phyloP scores from a whole-genome alignment of 2,113 vertebrate species.

The Seriola aureovittata region DNA sequence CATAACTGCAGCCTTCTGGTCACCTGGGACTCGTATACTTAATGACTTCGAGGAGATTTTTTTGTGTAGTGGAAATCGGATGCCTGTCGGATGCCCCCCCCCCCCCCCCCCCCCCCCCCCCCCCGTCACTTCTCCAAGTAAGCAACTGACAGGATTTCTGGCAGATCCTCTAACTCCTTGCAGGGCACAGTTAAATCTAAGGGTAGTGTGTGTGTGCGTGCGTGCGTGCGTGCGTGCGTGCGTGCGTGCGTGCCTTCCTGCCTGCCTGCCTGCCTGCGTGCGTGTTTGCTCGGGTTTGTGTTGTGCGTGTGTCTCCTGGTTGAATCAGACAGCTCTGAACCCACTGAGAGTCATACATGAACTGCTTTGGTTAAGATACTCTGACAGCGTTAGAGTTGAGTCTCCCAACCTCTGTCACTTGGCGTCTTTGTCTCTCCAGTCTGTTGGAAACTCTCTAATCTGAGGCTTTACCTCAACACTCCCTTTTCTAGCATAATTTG shows the following conservation, averaged over 20 bases:
- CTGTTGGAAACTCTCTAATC: conserved; percentile 61
- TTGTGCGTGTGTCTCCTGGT: conserved; percentile 20
- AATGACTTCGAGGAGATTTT: conserved; percentile 33
- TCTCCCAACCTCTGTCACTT: conserved; percentile 52
- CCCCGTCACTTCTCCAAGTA: conserved; percentile 32
- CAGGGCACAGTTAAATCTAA: conserved; percentile 21
- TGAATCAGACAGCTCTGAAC: conserved; percentile 41
- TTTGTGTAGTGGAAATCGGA: conserved; percentile 25
- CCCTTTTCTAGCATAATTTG: conserved; percentile 52
- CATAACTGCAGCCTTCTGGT: conserved; percentile 4
- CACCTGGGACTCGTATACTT: conserved; percentile 44
- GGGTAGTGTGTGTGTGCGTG: neutral
- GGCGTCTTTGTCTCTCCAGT: conserved; percentile 64
- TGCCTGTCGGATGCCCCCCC: conserved; percentile 18
- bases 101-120: conserved; percentile 23
- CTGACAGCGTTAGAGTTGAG: conserved; percentile 41
- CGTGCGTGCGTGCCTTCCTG: neutral
- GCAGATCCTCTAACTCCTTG: conserved; percentile 41
- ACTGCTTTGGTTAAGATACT: conserved; percentile 28
- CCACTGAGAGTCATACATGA: conserved; percentile 36
- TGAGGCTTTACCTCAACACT: conserved; percentile 39
- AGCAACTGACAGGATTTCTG: conserved; percentile 33
- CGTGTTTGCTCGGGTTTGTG: neutral
- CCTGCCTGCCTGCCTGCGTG: neutral
- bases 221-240: neutral